phyloP scores from a whole-genome alignment of 2,113 vertebrate genomes.

The Pangasianodon hypophthalmus region DNA sequence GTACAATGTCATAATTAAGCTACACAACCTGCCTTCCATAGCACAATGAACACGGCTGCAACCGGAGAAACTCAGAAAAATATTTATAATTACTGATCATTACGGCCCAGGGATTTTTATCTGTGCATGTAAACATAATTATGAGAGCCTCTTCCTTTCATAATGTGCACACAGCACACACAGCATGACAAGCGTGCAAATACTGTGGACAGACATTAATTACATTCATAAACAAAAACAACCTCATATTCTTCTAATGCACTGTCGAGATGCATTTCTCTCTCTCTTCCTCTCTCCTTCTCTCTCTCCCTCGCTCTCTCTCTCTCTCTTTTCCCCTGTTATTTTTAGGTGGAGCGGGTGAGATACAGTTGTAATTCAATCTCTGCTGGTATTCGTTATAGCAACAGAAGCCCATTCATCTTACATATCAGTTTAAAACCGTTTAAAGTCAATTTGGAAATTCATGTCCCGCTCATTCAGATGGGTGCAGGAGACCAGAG shows the following conservation, averaged over 20 bases:
- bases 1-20: constrained; percentile 95
- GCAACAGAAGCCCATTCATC: constrained; percentile 67
- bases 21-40: constrained; percentile 78
- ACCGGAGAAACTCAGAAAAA: constrained; percentile 69
- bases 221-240: constrained; percentile 77
- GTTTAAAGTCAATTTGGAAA: constrained; percentile 75
- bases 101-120: constrained; percentile 77
- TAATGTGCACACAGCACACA: constrained; percentile 65
- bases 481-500: constrained; percentile 65
- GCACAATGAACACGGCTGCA: constrained; percentile 69
- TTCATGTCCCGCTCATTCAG: constrained; percentile 69
- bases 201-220: constrained; percentile 72
- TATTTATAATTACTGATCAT: constrained; percentile 83
- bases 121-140: constrained; percentile 78
- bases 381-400: constrained; percentile 63
- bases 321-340: not conserved
- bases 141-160: constrained; percentile 74
- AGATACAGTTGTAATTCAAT: constrained; percentile 62
- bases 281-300: not conserved
- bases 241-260: constrained; percentile 70
- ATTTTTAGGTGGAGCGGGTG: constrained; percentile 57
- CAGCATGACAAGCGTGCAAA: constrained; percentile 75
- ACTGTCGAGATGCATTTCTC: constrained; percentile 51
- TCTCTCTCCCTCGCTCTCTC: not conserved
- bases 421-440: constrained; percentile 74